These are phyloP conservation scores for Microchirus variegatus DNA, from an alignment of 2,797 vertebrate species.

Conservation along the genomic window DNA sequence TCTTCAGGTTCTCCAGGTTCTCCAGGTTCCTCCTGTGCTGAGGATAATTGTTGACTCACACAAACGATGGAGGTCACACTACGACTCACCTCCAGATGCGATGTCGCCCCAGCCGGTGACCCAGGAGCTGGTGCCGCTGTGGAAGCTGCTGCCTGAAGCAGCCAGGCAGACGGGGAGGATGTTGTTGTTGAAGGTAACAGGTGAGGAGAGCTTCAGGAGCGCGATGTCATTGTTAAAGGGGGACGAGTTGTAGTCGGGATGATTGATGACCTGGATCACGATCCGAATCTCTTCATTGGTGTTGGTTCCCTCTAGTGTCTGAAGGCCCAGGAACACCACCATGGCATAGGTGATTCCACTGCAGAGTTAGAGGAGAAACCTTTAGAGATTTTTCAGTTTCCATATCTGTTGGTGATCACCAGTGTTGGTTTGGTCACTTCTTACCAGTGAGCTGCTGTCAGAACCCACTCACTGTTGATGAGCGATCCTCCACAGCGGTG, in stretches of 20 bases:
- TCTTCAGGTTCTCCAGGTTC: no score
- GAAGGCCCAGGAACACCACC: constrained; percentile 41
- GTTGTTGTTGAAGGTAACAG: constrained; percentile 51
- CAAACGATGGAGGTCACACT: no score
- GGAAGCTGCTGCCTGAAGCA: constrained; percentile 38
- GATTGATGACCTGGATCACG: background rate
- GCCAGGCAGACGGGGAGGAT: constrained; percentile 63
- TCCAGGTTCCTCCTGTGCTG: no score
- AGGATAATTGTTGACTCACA: no score
- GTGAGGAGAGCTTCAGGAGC: constrained; percentile 50
- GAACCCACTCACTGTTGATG: constrained; percentile 76
- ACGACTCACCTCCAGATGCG: constrained; percentile 10
- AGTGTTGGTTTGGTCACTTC: no score
- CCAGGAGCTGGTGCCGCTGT: constrained; percentile 33
- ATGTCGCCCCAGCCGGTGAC: constrained; percentile 67
- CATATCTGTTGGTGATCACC: no score
- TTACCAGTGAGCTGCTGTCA: constrained; percentile 79
- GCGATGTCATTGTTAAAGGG: constrained; percentile 39
- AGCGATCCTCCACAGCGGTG: constrained; percentile 84
- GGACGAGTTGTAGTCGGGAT: fast-evolving
- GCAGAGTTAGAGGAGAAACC: background rate
- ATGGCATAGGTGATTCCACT: fast-evolving
- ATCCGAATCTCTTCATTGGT: constrained; percentile 1
- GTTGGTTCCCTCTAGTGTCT: constrained; percentile 9
- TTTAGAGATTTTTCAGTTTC: background rate